These are phyloP conservation scores for Spondyliosoma cantharus DNA, from an alignment of 2,797 vertebrate genomes.

Conservation along the genomic window DNA sequence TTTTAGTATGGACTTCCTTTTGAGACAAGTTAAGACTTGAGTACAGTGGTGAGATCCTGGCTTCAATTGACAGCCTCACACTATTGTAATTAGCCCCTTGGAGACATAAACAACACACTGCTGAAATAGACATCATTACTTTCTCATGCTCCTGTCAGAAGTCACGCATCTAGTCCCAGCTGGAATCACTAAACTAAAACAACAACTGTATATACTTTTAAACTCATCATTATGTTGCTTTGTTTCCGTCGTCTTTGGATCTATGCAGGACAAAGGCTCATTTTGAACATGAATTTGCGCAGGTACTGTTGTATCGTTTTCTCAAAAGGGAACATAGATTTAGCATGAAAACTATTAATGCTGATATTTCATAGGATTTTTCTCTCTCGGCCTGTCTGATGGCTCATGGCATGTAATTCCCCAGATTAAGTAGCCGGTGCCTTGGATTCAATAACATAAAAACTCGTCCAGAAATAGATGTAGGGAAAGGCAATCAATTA, in stretches of 20 bases:
- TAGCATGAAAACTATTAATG: slow-evolving; percentile 58
- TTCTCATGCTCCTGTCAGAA: slow-evolving; percentile 70
- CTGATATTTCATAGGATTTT: slow-evolving; percentile 50
- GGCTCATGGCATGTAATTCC: slow-evolving; percentile 60
- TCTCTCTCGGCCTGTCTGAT: slow-evolving; percentile 36
- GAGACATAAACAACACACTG: slow-evolving; percentile 75
- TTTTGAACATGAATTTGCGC: slow-evolving; percentile 36
- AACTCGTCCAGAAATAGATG: slow-evolving; percentile 49
- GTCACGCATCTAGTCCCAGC: slow-evolving; percentile 58
- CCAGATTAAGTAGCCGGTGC: slow-evolving; percentile 55
- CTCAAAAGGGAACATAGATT: slow-evolving; percentile 45
- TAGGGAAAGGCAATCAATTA: slow-evolving; percentile 51
- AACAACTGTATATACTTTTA: slow-evolving; percentile 52
- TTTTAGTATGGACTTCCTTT: slow-evolving; percentile 46
- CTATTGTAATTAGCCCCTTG: slow-evolving; percentile 82
- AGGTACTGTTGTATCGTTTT: slow-evolving; percentile 5
- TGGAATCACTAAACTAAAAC: slow-evolving; percentile 62
- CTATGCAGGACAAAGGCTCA: slow-evolving; percentile 14
- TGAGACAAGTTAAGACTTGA: slow-evolving; percentile 52
- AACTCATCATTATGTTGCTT: slow-evolving; percentile 62
- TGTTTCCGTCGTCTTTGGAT: slow-evolving; percentile 40
- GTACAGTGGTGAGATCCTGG: slow-evolving; percentile 46
- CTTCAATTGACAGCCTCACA: slow-evolving; percentile 72
- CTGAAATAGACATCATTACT: slow-evolving; percentile 75
- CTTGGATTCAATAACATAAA: slow-evolving; percentile 69